Evolutionary conservation across 2,888 invertebrate genomes (phyloP), one percentile per base, ranked within the genome.

Genomic region (Carabus problematicus): DNA sequence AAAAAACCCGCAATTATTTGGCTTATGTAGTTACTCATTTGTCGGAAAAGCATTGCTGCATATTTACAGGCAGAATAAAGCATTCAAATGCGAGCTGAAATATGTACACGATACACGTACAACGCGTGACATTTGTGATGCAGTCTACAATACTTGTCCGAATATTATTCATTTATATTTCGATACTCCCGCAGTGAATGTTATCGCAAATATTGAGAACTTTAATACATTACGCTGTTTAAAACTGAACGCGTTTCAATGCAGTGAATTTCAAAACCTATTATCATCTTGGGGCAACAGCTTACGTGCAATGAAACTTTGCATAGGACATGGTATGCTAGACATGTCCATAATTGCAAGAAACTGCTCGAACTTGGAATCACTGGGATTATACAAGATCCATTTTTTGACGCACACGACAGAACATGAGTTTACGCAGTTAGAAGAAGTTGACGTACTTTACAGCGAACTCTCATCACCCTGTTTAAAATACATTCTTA

Each of bases 101-200:
- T 90, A 90, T 75, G 76, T 90, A 18, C 90, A 90, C 74, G 90
- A 91, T 74, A 87, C 87, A 0, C 83, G 84, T 71, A 89, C 90
- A 0, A 87, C 86, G 72, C 76, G 82, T 74, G 84, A 87, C 66
- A 86, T 84, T 1, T 84, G 89, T 76, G 84, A 85, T 72, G 85
- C 87, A 0, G 87, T 91, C 40, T 78, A 86, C 3, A 83, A 84
- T 45, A 77, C 88, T 0, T 90, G 90, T 76, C 89, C 90, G 0
- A 76, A 83, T 74, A 75, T 90, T 73, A 88, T 90, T 74, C 88
- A 87, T 7, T 82, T 89, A 61, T 89, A 90, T 76, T 77, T 91
- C 49, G 89, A 90, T 75, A 84, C 86, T 14, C 88, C 89, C 0
- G 86, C 86, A 16, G 77, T 82, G 52, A 87, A 86, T 7, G 86